Evolutionary conservation across 2,888 invertebrate species (phyloP).

Genomic region (Scaptomyza reducta): DNA sequence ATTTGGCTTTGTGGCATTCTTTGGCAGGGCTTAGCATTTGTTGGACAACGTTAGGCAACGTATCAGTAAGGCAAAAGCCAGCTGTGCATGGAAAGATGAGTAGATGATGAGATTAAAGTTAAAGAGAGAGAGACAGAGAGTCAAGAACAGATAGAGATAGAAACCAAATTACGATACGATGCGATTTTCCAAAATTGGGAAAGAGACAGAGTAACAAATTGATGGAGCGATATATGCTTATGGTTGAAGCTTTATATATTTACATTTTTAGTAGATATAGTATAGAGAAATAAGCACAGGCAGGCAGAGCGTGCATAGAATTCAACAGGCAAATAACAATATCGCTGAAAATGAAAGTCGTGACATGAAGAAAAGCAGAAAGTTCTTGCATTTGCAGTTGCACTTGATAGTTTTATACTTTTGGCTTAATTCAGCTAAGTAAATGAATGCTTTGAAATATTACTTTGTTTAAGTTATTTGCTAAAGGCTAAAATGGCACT

Average conservation of each 20-base stretch:
- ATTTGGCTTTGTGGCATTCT: conserved; percentile 64
- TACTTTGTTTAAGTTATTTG: conserved; percentile 10
- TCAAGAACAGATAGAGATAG: conserved; percentile 10
- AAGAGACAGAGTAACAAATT: conserved; percentile 12
- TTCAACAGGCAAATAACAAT: conserved; percentile 43
- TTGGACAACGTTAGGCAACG: conserved; percentile 76
- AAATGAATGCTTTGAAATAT: conserved; percentile 22
- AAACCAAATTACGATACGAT: conserved; percentile 21
- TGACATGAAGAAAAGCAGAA: conserved; percentile 35
- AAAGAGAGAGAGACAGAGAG: conserved; percentile 20
- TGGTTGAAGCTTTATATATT: background rate
- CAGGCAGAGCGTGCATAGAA: conserved; percentile 58
- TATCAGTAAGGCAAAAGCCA: conserved; percentile 80
- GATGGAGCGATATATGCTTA: conserved; percentile 2
- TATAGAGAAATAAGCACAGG: conserved; percentile 36
- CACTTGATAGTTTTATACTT: conserved; percentile 22
- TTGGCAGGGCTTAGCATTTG: conserved; percentile 71
- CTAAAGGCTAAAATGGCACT: conserved; percentile 48
- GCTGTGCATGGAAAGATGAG: conserved; percentile 75
- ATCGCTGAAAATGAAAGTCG: conserved; percentile 39
- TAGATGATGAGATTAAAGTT: conserved; percentile 44
- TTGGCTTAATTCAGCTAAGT: conserved; percentile 46
- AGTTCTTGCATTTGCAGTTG: conserved; percentile 20
- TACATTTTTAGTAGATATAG: background rate
- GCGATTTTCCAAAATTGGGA: conserved; percentile 10